A percentile compares a stretch with the other conserved stretches of the same genome.
These are phyloP conservation scores for Orientallactaga sibirica DNA, from an alignment of 2,797 vertebrate species.

Conservation along the genomic window DNA sequence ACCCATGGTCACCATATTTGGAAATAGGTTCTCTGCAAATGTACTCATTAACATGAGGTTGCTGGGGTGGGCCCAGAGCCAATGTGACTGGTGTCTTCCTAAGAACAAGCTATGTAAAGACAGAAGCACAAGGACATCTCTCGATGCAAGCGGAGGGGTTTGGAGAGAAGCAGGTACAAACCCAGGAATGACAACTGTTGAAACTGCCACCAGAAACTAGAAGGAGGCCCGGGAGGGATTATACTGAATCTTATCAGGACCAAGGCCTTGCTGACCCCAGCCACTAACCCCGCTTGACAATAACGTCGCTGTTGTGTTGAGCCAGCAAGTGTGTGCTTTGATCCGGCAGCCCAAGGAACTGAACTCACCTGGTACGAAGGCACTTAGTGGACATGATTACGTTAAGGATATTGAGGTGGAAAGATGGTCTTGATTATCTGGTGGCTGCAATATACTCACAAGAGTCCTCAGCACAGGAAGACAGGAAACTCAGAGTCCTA, in stretches of 20 bases:
- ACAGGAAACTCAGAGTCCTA: not conserved
- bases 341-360: not conserved
- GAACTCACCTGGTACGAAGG: not conserved
- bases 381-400: not conserved
- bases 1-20: not conserved
- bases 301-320: not conserved
- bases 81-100: not conserved
- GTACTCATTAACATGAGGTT: conserved; percentile 11
- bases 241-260: not conserved
- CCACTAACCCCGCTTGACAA: not conserved
- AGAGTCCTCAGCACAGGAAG: not conserved
- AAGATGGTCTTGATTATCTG: not conserved
- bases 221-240: not conserved
- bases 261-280: not conserved
- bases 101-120: not conserved
- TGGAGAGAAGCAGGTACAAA: not conserved
- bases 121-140: not conserved
- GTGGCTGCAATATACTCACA: not conserved
- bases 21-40: not conserved
- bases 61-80: not conserved
- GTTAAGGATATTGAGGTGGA: not conserved
- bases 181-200: not conserved
- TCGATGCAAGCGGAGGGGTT: not conserved
- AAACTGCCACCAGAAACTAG: not conserved
- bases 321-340: not conserved